Conservation (phyloP, 2,113 vertebrate genomes). For the Trogon melanurus region DNA sequence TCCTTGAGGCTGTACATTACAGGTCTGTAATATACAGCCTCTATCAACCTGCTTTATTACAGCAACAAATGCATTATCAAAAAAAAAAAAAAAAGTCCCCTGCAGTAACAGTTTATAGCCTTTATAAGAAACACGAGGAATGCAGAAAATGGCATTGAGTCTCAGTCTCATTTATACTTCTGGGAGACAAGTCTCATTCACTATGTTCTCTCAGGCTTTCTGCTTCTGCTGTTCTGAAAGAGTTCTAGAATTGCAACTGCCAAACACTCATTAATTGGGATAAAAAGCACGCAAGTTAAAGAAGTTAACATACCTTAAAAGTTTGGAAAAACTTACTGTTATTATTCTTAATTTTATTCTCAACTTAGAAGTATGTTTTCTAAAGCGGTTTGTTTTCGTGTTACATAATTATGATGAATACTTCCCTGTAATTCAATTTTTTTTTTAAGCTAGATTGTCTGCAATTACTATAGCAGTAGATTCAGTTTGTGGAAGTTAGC, state of each 20-base stretch:
- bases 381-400: background rate
- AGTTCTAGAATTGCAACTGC: background rate
- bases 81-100: background rate
- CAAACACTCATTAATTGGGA: background rate
- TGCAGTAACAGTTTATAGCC: background rate
- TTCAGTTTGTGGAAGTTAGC: background rate
- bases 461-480: background rate
- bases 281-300: background rate
- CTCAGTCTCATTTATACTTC: background rate
- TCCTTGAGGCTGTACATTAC: background rate
- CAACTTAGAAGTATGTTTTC: background rate
- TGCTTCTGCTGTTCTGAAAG: background rate
- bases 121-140: background rate
- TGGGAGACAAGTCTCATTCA: background rate
- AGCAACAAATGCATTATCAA: background rate
- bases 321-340: background rate
- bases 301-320: background rate
- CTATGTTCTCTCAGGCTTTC: background rate
- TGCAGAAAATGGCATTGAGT: background rate
- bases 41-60: background rate
- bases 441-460: background rate
- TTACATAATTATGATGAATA: background rate
- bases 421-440: background rate
- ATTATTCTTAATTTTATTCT: background rate
- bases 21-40: background rate